Percentiles rank a stretch among this genome's conserved stretches.
These are phyloP conservation scores for Sylvia atricapilla DNA, from an alignment of 2,113 vertebrate species.

Conservation along the genomic window DNA sequence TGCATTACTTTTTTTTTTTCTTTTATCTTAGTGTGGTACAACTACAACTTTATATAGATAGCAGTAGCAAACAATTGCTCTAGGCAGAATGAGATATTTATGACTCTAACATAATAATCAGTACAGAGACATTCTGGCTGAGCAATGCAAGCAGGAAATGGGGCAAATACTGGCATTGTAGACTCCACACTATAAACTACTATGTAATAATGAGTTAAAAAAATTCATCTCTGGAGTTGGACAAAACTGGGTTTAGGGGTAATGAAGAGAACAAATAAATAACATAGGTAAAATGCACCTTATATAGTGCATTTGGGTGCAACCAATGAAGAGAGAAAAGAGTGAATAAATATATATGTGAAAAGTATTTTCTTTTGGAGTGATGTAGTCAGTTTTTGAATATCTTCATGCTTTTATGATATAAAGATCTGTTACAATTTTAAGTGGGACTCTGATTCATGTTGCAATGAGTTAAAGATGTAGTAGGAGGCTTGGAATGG, in stretches of 20 bases:
- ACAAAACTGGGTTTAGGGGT: fast-evolving
- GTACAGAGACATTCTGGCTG: background rate
- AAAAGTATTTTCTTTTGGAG: background rate
- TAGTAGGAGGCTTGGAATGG: background rate
- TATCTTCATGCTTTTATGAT: background rate
- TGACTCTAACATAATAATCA: background rate
- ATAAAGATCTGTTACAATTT: background rate
- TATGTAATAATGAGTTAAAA: background rate
- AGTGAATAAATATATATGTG: background rate
- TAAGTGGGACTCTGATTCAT: background rate
- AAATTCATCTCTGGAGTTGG: background rate
- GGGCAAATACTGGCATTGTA: background rate
- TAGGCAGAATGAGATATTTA: background rate
- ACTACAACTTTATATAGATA: background rate
- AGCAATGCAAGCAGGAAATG: background rate
- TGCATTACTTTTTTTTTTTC: background rate
- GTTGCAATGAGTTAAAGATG: background rate
- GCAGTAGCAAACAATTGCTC: background rate
- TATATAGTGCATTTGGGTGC: background rate
- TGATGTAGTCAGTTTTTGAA: background rate
- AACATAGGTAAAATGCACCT: background rate
- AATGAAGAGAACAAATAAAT: background rate
- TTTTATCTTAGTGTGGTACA: background rate
- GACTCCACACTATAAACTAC: background rate
- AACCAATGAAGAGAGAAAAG: background rate